Evolutionary conservation across 2,797 vertebrate species (phyloP).

Genomic region (Aldrovandia affinis): DNA sequence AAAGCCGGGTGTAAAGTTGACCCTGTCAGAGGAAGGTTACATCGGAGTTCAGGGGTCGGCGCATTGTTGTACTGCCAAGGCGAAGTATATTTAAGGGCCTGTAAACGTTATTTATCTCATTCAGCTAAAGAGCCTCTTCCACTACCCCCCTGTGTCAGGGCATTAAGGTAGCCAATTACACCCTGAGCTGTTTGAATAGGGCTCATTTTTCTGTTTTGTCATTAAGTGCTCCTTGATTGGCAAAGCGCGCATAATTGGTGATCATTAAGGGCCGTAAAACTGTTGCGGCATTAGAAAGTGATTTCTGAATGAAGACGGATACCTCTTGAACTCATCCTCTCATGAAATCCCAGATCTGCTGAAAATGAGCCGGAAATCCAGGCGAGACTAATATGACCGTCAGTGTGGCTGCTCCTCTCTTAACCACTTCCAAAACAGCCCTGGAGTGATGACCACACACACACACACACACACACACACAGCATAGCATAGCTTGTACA

Average conservation of each 20-base stretch:
- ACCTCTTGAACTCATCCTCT: slow-evolving; percentile 50
- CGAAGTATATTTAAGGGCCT: slow-evolving; percentile 79
- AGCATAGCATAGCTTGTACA: not conserved
- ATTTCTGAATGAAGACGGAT: slow-evolving; percentile 76
- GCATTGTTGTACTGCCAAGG: slow-evolving; percentile 79
- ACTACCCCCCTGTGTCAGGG: slow-evolving; percentile 68
- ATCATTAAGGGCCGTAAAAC: slow-evolving; percentile 83
- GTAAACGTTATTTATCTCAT: slow-evolving; percentile 81
- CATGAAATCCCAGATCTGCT: slow-evolving; percentile 42
- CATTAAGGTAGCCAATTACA: slow-evolving; percentile 74
- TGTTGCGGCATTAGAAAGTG: slow-evolving; percentile 72
- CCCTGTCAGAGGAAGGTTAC: slow-evolving; percentile 78
- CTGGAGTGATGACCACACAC: slow-evolving; percentile 3
- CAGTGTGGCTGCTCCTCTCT: slow-evolving; percentile 14
- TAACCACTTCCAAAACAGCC: slow-evolving; percentile 1
- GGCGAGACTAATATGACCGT: slow-evolving; percentile 63
- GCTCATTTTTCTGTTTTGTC: slow-evolving; percentile 82
- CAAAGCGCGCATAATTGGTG: slow-evolving; percentile 80
- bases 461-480: slow-evolving; percentile 19
- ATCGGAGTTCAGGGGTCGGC: slow-evolving; percentile 82
- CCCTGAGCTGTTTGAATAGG: slow-evolving; percentile 75
- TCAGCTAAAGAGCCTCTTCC: slow-evolving; percentile 69
- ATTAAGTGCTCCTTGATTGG: slow-evolving; percentile 85
- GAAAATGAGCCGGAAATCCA: slow-evolving; percentile 61
- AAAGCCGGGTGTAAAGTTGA: slow-evolving; percentile 83